These are phyloP conservation scores for Heliconius melpomene DNA, from an alignment of 1,140 invertebrate species.

Conservation along the genomic window DNA sequence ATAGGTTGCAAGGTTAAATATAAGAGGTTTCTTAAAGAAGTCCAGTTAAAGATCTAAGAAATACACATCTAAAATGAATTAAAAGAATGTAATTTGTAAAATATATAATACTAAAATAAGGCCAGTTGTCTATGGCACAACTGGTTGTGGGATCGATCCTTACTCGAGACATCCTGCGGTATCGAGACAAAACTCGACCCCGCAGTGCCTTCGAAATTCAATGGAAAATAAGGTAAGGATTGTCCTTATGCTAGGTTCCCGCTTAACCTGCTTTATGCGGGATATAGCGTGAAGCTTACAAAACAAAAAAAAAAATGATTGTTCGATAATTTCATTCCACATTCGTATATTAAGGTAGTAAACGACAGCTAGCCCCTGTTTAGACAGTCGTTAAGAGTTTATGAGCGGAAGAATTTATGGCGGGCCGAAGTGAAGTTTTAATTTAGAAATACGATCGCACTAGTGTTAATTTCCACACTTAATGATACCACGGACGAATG, in stretches of 20 bases:
- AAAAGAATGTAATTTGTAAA: neutral
- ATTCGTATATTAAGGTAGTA: constrained; percentile 60
- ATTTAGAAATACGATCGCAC: constrained; percentile 68
- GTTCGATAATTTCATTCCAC: constrained; percentile 50
- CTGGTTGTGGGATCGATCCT: too few relatives aligned
- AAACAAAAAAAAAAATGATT: constrained; percentile 33
- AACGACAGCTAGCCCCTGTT: constrained; percentile 71
- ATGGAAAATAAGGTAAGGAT: too few relatives aligned
- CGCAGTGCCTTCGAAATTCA: too few relatives aligned
- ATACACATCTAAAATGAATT: neutral
- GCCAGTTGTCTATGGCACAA: too few relatives aligned
- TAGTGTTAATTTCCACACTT: constrained; percentile 70
- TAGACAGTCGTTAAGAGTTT: constrained; percentile 74
- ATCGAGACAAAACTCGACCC: too few relatives aligned
- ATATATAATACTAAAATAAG: neutral
- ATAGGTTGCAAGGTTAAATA: neutral
- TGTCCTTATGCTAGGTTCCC: too few relatives aligned
- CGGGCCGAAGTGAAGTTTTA: constrained; percentile 60
- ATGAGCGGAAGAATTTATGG: constrained; percentile 73
- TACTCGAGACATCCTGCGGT: too few relatives aligned
- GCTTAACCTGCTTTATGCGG: too few relatives aligned
- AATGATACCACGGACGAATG: constrained; percentile 30
- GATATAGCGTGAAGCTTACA: neutral
- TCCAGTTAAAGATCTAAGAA: neutral
- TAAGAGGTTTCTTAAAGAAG: neutral